Evolutionary conservation across 2,888 invertebrate species (phyloP).

Genomic region (Eristalis pertinax): DNA sequence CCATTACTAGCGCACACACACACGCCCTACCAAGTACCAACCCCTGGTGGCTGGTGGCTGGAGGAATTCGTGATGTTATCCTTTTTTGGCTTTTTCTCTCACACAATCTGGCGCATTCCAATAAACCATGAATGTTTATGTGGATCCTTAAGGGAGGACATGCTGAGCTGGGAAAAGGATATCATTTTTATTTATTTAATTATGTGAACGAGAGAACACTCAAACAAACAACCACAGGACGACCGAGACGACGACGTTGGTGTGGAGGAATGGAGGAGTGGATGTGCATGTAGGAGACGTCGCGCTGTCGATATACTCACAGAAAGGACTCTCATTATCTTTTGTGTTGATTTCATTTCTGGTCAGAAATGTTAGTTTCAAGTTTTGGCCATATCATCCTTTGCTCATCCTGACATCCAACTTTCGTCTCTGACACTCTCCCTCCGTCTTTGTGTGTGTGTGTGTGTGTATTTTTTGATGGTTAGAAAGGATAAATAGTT

Average conservation of each 20-base stretch:
- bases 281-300: background rate
- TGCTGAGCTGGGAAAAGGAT: slow-evolving; percentile 23
- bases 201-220: slow-evolving; percentile 28
- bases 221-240: background rate
- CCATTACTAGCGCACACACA: slow-evolving; percentile 27
- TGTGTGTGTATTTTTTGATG: slow-evolving; percentile 2
- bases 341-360: slow-evolving; percentile 49
- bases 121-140: slow-evolving; percentile 58
- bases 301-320: slow-evolving; percentile 2
- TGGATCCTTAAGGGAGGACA: background rate
- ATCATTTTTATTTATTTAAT: slow-evolving; percentile 62
- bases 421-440: too few species aligned
- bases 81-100: slow-evolving; percentile 5
- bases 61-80: background rate
- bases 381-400: background rate
- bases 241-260: background rate
- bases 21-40: background rate
- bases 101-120: slow-evolving; percentile 57
- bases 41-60: background rate
- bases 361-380: slow-evolving; percentile 17
- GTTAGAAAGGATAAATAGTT: slow-evolving; percentile 58
- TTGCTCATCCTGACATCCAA: background rate
- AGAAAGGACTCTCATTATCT: slow-evolving; percentile 54
- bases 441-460: background rate
- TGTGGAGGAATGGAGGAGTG: background rate